Evolutionary conservation across 30 jellyfish, hydroid and myxozoan species (phyloP), one percentile per base, ranked within the genome.

Genomic region (Clytia hemisphaerica): DNA sequence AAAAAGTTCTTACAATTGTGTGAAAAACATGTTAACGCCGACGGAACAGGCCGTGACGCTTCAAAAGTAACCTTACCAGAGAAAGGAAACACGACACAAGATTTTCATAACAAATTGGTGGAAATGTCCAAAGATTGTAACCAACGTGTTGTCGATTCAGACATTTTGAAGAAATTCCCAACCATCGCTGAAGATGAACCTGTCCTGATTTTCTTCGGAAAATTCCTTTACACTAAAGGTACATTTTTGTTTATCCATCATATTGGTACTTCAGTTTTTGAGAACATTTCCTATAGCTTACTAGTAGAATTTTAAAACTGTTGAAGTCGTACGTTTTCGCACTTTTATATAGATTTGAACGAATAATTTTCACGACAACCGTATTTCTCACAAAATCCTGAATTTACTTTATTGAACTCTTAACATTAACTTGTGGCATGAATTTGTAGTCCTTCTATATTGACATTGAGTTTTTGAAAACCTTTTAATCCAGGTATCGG

Each of bases 161-260:
- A 61, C 35, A 61, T 61, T 30, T 16, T 25, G 29, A 65, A 61
- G 33, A 32, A 65, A 61, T 61, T 61, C 36, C 75, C 75, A 4
- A 31, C n/a, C 21, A 61, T 61, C n/a, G 3, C 16, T 10, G 63
- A 61, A 36, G 75, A 61, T 34, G 75, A 61, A 61, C 75, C 75
- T 61, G 70, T 61, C 29, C 75, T 61, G 31, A 61, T 61, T 27
- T 61, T 61, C 36, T 9, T 61, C 36, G 75, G 75, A 37, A 61
- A 61, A 65, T 61, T 61, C 36, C 65, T 61, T 9, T 61, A 61
- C 36, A 61, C 75, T 16, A 61, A 61, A 61, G 75, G 75, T 61
- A 15, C 15, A 30, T 53, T 53, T 30, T 53, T 16, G 22, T 24
- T 53, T 12, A 12, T 53, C 12, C 22, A 24, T 14, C 12, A 12